Conservation (phyloP, 2,797 vertebrate genomes). For the Spea hammondii region DNA sequence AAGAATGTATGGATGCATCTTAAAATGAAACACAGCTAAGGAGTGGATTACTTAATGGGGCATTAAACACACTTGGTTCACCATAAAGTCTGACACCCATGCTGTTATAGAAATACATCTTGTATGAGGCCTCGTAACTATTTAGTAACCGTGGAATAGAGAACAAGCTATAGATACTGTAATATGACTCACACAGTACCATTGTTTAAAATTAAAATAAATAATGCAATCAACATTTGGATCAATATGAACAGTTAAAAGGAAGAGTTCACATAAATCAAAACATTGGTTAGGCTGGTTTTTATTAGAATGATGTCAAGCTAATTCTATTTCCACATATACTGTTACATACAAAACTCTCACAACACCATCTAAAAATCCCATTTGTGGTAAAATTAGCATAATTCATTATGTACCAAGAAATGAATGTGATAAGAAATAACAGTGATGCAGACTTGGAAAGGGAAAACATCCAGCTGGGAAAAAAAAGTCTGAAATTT, state of each 20-base stretch:
- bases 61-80: too few species aligned
- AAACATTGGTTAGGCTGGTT: slow-evolving; percentile 37
- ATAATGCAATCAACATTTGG: slow-evolving; percentile 30
- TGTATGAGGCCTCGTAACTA: too few species aligned
- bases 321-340: slow-evolving; percentile 46
- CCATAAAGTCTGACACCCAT: too few species aligned
- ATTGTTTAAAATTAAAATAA: slow-evolving; percentile 27
- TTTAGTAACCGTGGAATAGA: too few species aligned
- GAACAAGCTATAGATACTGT: not conserved
- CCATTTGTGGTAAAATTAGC: slow-evolving; percentile 36
- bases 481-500: too few species aligned
- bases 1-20: too few species aligned
- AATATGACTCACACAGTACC: slow-evolving; percentile 10
- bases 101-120: too few species aligned
- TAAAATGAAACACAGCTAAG: too few species aligned
- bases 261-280: slow-evolving; percentile 44
- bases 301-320: slow-evolving; percentile 26
- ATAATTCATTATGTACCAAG: slow-evolving; percentile 11
- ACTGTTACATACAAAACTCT: slow-evolving; percentile 42
- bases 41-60: too few species aligned
- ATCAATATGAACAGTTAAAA: slow-evolving; percentile 40
- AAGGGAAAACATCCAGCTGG: not conserved
- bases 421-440: slow-evolving; percentile 1
- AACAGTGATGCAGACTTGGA: not conserved
- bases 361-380: slow-evolving; percentile 26